Evolutionary conservation across 2,888 invertebrate genomes (phyloP).

Genomic region (Miltochrista miniata): DNA sequence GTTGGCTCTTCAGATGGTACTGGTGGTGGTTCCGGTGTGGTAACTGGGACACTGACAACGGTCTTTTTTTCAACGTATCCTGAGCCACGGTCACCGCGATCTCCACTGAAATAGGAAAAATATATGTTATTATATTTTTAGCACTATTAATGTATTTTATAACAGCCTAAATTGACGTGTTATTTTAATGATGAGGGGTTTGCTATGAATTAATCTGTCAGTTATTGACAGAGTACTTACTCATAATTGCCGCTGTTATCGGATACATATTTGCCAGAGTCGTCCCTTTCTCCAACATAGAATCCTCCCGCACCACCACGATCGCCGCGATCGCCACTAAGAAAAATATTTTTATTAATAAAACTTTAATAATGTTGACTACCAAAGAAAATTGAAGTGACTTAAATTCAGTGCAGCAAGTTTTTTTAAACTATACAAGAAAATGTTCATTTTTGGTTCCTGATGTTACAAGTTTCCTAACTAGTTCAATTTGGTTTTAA

Average conservation of each 20-base stretch:
- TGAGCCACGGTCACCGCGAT: slow-evolving; percentile 43
- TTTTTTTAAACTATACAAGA: too few species aligned
- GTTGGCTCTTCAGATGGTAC: not conserved
- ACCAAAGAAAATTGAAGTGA: not conserved
- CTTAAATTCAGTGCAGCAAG: too few species aligned
- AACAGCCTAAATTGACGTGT: too few species aligned
- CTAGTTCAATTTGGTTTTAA: too few species aligned
- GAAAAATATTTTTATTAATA: not conserved
- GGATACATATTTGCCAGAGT: slow-evolving; percentile 49
- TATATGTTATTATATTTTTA: slow-evolving; percentile 7
- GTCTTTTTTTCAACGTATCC: slow-evolving; percentile 35
- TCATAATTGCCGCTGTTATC: slow-evolving; percentile 38
- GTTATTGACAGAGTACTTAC: slow-evolving; percentile 29
- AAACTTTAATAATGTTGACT: too few species aligned
- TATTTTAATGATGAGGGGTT: too few species aligned
- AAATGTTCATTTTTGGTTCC: too few species aligned
- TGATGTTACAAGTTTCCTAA: too few species aligned
- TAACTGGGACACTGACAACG: not conserved
- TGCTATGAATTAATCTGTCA: too few species aligned
- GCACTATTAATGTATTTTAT: too few species aligned
- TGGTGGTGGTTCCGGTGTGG: not conserved
- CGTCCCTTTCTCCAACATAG: slow-evolving; percentile 46
- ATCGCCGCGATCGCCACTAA: slow-evolving; percentile 68
- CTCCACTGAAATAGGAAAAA: slow-evolving; percentile 5
- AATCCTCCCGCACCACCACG: slow-evolving; percentile 66